phyloP scores from a whole-genome alignment of 2,888 invertebrate genomes.

The Baccha elongata region DNA sequence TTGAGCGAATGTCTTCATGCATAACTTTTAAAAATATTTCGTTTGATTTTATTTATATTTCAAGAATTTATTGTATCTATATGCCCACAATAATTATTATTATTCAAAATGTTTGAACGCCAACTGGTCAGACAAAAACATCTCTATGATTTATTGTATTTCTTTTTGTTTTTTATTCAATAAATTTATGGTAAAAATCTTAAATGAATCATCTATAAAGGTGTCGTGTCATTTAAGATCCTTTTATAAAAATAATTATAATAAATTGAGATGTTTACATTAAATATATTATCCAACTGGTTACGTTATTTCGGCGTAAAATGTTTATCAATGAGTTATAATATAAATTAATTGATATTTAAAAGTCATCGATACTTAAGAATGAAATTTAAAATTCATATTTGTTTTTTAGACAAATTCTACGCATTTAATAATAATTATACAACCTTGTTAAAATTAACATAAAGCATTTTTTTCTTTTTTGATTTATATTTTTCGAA shows the following conservation, averaged over 20 bases:
- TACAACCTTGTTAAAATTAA: slow-evolving; percentile 21
- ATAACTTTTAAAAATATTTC: no score
- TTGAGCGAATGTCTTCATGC: no score
- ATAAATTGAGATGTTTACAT: slow-evolving; percentile 22
- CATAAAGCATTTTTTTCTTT: not conserved
- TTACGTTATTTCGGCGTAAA: not conserved
- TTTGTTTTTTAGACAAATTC: slow-evolving; percentile 4
- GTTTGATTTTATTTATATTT: no score
- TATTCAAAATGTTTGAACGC: no score
- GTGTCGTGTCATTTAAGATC: slow-evolving; percentile 26
- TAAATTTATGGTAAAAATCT: slow-evolving; percentile 32
- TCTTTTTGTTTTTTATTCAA: no score
- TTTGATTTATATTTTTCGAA: slow-evolving; percentile 2
- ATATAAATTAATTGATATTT: not conserved
- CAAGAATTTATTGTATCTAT: no score
- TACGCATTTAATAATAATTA: not conserved
- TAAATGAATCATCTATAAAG: slow-evolving; percentile 49
- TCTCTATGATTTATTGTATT: not conserved
- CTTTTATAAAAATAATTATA: not conserved
- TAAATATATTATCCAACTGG: not conserved
- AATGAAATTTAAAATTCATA: not conserved
- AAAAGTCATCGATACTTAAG: not conserved
- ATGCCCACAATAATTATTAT: no score
- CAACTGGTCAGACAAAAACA: no score
- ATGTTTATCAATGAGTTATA: slow-evolving; percentile 3